A percentile compares a stretch with the other conserved stretches of the same genome.
Conservation (phyloP, 2,113 vertebrate genomes). For the Pluvianellus socialis region DNA sequence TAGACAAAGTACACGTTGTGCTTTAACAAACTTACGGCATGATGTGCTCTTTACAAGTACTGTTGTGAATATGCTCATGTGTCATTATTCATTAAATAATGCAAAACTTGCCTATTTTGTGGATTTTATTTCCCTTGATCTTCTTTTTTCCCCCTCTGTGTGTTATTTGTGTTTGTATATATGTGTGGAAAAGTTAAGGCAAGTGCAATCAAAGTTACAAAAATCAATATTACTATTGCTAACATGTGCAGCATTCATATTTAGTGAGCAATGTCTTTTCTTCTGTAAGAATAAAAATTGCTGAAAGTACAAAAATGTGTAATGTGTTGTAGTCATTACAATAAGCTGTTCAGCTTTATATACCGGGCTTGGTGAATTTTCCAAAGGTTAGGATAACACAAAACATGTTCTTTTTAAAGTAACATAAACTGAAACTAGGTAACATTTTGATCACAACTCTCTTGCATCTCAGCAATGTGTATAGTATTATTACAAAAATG, state of each 20-base stretch:
- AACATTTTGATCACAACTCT: neutral
- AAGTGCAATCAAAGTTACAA: constrained; percentile 76
- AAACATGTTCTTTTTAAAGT: neutral
- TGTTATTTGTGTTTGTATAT: constrained; percentile 31
- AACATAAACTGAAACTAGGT: neutral
- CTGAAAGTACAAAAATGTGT: constrained; percentile 62
- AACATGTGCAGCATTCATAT: constrained; percentile 75
- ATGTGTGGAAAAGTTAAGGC: constrained; percentile 72
- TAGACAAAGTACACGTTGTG: constrained; percentile 76
- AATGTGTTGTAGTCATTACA: constrained; percentile 32
- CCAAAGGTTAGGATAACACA: neutral
- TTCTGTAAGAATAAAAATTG: constrained; percentile 55
- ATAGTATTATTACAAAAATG: neutral
- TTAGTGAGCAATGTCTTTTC: constrained; percentile 58
- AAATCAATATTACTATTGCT: constrained; percentile 75
- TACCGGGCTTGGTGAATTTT: neutral
- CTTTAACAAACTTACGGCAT: constrained; percentile 75
- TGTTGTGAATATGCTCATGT: constrained; percentile 42
- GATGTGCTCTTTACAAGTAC: constrained; percentile 69
- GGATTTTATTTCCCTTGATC: neutral
- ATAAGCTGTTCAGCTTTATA: neutral
- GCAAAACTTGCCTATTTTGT: constrained; percentile 71
- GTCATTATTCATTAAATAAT: constrained; percentile 57
- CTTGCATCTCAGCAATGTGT: neutral
- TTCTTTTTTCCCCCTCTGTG: neutral